A percentile compares a stretch with the other conserved stretches of the same genome.
These are phyloP conservation scores for Climacteris rufus DNA, from an alignment of 2,113 vertebrate species.

Conservation along the genomic window DNA sequence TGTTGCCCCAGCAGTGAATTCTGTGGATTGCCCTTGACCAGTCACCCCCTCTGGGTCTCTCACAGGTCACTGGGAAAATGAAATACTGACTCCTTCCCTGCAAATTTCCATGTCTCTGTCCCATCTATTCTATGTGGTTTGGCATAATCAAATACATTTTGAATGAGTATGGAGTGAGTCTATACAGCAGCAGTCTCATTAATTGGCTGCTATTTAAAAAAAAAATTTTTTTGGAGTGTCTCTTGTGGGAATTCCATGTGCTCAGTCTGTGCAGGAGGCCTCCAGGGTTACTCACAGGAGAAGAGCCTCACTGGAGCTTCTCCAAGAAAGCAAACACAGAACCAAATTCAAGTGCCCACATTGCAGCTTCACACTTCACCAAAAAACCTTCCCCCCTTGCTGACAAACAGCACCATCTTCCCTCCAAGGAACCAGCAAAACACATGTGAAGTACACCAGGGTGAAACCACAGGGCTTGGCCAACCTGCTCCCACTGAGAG, in stretches of 20 bases:
- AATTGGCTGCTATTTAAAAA: background rate
- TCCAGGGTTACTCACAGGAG: background rate
- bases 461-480: background rate
- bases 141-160: background rate
- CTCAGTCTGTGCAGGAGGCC: constrained; percentile 31
- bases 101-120: background rate
- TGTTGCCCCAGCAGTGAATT: background rate
- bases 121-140: background rate
- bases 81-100: background rate
- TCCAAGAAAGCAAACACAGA: constrained; percentile 13
- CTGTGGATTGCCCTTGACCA: background rate
- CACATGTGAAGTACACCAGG: background rate
- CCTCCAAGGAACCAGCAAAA: background rate
- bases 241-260: constrained; percentile 37
- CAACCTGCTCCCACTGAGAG: background rate
- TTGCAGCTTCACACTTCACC: background rate
- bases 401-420: background rate
- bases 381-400: background rate
- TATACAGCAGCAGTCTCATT: background rate
- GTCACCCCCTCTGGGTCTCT: background rate
- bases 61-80: background rate
- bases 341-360: background rate
- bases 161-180: background rate
- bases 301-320: background rate
- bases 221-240: background rate